Conservation (phyloP, 2,888 invertebrate genomes). For the Drosophila diplacantha region DNA sequence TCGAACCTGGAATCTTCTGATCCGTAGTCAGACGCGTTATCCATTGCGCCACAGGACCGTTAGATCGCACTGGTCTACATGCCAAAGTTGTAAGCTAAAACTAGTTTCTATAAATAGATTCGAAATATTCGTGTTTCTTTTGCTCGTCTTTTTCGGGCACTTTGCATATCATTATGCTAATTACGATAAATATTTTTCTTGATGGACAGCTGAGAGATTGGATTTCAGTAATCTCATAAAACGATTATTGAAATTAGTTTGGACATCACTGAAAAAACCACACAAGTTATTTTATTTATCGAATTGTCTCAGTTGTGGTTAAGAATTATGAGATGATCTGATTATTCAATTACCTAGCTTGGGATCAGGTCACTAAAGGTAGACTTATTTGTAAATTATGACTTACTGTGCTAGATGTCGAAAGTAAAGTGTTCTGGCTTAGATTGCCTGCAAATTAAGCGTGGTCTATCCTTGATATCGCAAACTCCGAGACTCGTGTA, state of each 20-base stretch:
- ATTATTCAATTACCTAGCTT: slow-evolving; percentile 16
- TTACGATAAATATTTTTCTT: slow-evolving; percentile 26
- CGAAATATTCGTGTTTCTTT: slow-evolving; percentile 7
- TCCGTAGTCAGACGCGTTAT: slow-evolving; percentile 77
- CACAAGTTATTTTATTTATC: slow-evolving; percentile 19
- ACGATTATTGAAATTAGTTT: slow-evolving; percentile 29
- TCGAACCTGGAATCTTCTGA: slow-evolving; percentile 78
- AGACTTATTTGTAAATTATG: not conserved
- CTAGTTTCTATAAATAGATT: slow-evolving; percentile 16
- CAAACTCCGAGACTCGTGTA: slow-evolving; percentile 47
- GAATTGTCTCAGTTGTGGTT: not conserved
- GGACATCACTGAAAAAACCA: slow-evolving; percentile 2
- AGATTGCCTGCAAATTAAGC: not conserved
- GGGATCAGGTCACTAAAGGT: slow-evolving; percentile 3
- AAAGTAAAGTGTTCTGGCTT: not conserved
- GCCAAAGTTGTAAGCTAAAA: not conserved
- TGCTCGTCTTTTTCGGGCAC: slow-evolving; percentile 6
- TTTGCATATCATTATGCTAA: slow-evolving; percentile 37
- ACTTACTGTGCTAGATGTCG: not conserved
- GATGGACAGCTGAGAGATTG: slow-evolving; percentile 33
- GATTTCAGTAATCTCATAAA: slow-evolving; percentile 29
- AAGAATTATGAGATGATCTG: slow-evolving; percentile 4
- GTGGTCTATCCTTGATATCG: slow-evolving; percentile 1
- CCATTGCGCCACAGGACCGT: slow-evolving; percentile 76
- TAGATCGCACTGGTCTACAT: not conserved